Evolutionary conservation across 2,888 invertebrate species (phyloP), one percentile per base, ranked within the genome.

Genomic region (Amiota minor): DNA sequence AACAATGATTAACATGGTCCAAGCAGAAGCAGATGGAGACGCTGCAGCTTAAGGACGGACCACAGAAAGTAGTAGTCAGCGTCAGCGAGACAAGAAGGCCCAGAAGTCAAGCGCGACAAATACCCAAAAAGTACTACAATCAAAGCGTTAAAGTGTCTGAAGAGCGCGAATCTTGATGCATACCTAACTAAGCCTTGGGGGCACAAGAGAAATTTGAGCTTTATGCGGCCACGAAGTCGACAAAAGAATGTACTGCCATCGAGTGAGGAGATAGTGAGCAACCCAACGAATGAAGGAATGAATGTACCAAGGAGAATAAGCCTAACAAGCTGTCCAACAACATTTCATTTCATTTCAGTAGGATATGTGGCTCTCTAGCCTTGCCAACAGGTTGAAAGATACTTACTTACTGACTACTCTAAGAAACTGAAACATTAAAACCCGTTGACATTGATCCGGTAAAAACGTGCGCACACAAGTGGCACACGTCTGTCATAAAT

Each of bases 401-500:
- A 56, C 16, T 56, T 16, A 56, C 16, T 56, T n/a, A 14, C 14
- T 56, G 56, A 16, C 16, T 16, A 56, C 56, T 59, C 20, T 12
- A 18, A 18, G 47, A 45, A 49, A 46, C 50, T 18, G n/a, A 45
- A 69, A 35, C 35, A 9, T 53, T 20, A 45, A 72, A 83, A 83
- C 83, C 85, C 83, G 83, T 83, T 83, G 85, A 85, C 83, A 84
- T 79, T 75, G 77, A 77, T 70, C 53, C 55, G 55, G 18, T 61
- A 35, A 35, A 35, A 35, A 35, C 35, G 35, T 35, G 35, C 50
- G 70, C 64, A 74, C 71, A 74, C 70, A 71, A 64, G 80, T 84
- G 83, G 83, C 83, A 83, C 83, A 83, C 83, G 83, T 82, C 83
- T 82, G 79, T 83, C 83, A 83, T 78, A 79, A 82, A 77, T 78